Conservation (phyloP, 2,888 invertebrate genomes). For the Limenitis camilla region DNA sequence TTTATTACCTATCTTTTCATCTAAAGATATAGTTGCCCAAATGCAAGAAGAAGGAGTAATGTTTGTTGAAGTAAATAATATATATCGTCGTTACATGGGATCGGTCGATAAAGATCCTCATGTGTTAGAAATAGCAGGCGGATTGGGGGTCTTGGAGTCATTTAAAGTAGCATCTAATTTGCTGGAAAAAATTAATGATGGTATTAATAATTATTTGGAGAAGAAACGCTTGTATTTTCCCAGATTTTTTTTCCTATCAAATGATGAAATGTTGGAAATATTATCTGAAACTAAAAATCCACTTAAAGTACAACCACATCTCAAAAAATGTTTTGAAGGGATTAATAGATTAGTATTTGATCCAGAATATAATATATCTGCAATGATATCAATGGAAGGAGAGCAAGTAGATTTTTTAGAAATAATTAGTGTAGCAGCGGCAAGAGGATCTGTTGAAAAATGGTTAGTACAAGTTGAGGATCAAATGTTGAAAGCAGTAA, state of each 20-base stretch:
- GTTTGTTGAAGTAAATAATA: conserved; percentile 82
- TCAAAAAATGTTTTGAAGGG: conserved; percentile 92
- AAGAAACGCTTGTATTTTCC: conserved; percentile 89
- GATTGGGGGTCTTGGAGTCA: conserved; percentile 79
- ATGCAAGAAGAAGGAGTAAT: conserved; percentile 89
- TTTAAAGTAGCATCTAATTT: conserved; percentile 79
- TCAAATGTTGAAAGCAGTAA: conserved; percentile 83
- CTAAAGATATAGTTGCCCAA: conserved; percentile 88
- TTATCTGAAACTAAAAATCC: conserved; percentile 92
- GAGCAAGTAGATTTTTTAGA: conserved; percentile 80
- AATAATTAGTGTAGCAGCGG: conserved; percentile 79
- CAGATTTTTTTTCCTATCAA: conserved; percentile 92
- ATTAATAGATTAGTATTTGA: conserved; percentile 85
- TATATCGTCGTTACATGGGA: conserved; percentile 79
- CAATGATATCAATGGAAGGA: conserved; percentile 85
- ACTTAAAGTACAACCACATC: conserved; percentile 86
- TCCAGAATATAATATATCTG: conserved; percentile 79
- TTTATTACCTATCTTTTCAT: conserved; percentile 89
- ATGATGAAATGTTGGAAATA: conserved; percentile 93
- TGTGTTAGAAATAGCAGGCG: conserved; percentile 79
- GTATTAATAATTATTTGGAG: conserved; percentile 87
- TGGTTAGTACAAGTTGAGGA: conserved; percentile 90
- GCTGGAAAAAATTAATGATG: conserved; percentile 87
- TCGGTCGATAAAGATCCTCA: conserved; percentile 76
- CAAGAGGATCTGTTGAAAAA: conserved; percentile 88